Evolutionary conservation across 1,140 invertebrate genomes (phyloP).

Genomic region (Megathymus violae): DNA sequence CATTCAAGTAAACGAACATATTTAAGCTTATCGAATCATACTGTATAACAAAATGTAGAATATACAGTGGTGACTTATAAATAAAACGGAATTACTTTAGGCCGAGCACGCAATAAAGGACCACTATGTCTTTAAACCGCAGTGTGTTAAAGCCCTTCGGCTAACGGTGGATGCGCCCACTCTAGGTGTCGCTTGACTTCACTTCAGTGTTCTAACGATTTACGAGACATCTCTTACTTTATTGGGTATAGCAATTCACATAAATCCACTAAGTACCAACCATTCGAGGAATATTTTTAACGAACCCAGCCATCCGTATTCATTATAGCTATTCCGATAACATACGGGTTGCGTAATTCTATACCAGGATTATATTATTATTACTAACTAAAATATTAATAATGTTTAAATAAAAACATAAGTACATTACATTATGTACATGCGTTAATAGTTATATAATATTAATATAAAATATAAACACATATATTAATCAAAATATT

Average conservation of each 20-base stretch:
- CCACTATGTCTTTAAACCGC: conserved; percentile 34
- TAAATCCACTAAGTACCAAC: conserved; percentile 76
- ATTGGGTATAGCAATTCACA: conserved; percentile 77
- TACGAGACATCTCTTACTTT: conserved; percentile 78
- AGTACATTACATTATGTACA: too few relatives aligned
- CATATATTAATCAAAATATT: too few relatives aligned
- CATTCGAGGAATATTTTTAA: conserved; percentile 60
- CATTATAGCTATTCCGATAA: conserved; percentile 18
- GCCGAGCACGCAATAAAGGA: conserved; percentile 15
- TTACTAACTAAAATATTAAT: too few relatives aligned
- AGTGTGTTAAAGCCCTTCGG: conserved; percentile 51
- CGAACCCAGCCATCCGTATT: conserved; percentile 15
- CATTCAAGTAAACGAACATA: too few relatives aligned
- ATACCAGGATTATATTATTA: too few relatives aligned
- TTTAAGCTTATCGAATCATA: too few relatives aligned
- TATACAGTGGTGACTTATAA: neutral
- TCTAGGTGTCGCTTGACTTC: conserved; percentile 69
- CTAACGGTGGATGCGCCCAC: conserved; percentile 79
- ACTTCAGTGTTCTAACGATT: conserved; percentile 65
- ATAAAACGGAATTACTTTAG: conserved; percentile 10
- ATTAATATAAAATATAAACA: too few relatives aligned
- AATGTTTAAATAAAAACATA: too few relatives aligned
- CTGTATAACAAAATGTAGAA: too few relatives aligned
- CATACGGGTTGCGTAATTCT: conserved; percentile 4
- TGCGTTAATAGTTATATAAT: too few relatives aligned